phyloP scores from a whole-genome alignment of 2,113 vertebrate species.

The Phalacrocorax brasilianus region DNA sequence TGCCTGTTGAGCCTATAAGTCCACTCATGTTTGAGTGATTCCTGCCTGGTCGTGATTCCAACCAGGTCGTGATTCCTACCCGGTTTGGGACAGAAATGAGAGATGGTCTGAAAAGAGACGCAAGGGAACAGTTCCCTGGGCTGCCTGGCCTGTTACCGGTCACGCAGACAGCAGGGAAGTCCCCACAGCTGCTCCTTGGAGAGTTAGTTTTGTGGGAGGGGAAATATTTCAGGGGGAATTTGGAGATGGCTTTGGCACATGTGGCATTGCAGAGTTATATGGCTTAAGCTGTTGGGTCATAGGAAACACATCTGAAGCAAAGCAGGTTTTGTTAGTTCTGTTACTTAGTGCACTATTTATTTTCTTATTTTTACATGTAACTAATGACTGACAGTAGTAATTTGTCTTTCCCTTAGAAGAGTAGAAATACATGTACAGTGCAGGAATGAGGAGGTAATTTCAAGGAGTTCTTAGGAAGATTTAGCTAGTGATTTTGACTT shows the following conservation, averaged over 20 bases:
- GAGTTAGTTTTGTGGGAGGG: not conserved
- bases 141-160: not conserved
- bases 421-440: not conserved
- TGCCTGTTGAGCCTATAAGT: not conserved
- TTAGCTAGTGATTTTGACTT: not conserved
- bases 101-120: not conserved
- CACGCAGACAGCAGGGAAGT: not conserved
- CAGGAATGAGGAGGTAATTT: not conserved
- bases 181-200: not conserved
- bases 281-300: not conserved
- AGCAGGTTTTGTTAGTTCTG: not conserved
- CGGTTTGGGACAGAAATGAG: not conserved
- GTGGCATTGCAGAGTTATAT: not conserved
- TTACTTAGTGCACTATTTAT: not conserved
- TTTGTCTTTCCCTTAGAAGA: not conserved
- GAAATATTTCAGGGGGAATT: not conserved
- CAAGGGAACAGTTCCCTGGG: not conserved
- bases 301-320: not conserved
- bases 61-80: accelerated
- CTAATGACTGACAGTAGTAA: not conserved
- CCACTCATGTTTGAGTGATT: not conserved
- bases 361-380: not conserved
- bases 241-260: not conserved
- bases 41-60: not conserved
- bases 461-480: not conserved